A percentile compares a stretch with the other conserved stretches of the same genome.
These are phyloP conservation scores for Arothron firmamentum DNA, from an alignment of 2,113 vertebrate species.

Conservation along the genomic window DNA sequence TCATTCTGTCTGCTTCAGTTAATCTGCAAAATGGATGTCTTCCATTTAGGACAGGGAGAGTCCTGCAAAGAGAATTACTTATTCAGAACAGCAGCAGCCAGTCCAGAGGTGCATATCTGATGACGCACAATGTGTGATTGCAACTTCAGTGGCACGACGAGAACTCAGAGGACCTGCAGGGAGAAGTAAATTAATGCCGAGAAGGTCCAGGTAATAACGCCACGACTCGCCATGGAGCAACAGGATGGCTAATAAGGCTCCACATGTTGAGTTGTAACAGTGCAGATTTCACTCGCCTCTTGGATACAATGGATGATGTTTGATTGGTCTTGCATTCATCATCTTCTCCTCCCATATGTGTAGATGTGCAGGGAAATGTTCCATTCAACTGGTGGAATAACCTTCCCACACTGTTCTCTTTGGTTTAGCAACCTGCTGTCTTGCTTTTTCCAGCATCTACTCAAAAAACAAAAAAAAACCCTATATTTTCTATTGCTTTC, in stretches of 20 bases:
- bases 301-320: no score
- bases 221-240: conserved; percentile 37
- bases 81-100: conserved; percentile 23
- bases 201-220: conserved; percentile 38
- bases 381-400: no score
- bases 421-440: no score
- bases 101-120: conserved; percentile 29
- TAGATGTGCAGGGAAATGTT: no score
- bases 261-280: conserved; percentile 26
- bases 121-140: conserved; percentile 29
- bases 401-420: no score
- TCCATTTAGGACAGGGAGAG: conserved; percentile 30
- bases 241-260: conserved; percentile 33
- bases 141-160: conserved; percentile 21
- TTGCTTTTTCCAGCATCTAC: no score
- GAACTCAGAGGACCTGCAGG: conserved; percentile 33
- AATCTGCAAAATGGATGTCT: conserved; percentile 6
- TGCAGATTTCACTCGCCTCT: conserved; percentile 33
- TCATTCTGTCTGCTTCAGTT: conserved; percentile 32
- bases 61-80: conserved; percentile 26
- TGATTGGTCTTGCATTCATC: no score
- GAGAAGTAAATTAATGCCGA: conserved; percentile 49
- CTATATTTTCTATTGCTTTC: no score
- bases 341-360: no score
- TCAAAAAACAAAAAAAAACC: no score